Percentiles rank a stretch among this genome's conserved stretches.
phyloP scores from a whole-genome alignment of 2,888 invertebrate species.

The Dryocosmus kuriphilus region DNA sequence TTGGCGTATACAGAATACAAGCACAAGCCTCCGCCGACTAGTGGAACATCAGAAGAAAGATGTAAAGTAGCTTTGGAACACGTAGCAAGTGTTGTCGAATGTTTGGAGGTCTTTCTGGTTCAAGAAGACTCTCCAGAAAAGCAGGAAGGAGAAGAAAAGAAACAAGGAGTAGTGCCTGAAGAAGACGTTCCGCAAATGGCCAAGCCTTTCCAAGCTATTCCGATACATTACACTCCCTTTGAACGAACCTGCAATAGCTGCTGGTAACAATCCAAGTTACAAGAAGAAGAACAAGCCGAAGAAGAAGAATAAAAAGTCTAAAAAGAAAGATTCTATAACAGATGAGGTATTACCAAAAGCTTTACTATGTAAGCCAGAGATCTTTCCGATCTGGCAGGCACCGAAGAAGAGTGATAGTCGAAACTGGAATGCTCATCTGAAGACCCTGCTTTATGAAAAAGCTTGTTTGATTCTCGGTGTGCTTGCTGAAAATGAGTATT shows the following conservation, averaged over 20 bases:
- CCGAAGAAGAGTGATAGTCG: slow-evolving; percentile 82
- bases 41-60: slow-evolving; percentile 82
- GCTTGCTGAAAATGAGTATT: slow-evolving; percentile 86
- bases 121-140: slow-evolving; percentile 53
- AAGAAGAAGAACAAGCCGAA: slow-evolving; percentile 67
- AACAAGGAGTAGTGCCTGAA: slow-evolving; percentile 79
- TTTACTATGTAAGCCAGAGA: slow-evolving; percentile 78
- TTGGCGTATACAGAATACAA: slow-evolving; percentile 72
- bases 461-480: slow-evolving; percentile 90
- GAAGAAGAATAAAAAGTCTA: slow-evolving; percentile 65
- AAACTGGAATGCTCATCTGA: slow-evolving; percentile 90
- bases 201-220: slow-evolving; percentile 88
- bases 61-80: slow-evolving; percentile 86
- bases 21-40: slow-evolving; percentile 78
- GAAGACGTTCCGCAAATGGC: slow-evolving; percentile 89
- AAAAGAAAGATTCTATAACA: slow-evolving; percentile 57
- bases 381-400: slow-evolving; percentile 83
- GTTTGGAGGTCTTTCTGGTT: slow-evolving; percentile 84
- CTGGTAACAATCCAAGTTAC: slow-evolving; percentile 58
- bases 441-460: slow-evolving; percentile 89
- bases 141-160: slow-evolving; percentile 70
- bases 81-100: slow-evolving; percentile 85
- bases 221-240: slow-evolving; percentile 86
- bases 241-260: slow-evolving; percentile 57
- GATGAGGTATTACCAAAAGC: slow-evolving; percentile 66